Evolutionary conservation across 2,113 vertebrate species (phyloP), one percentile per base, ranked within the genome.

Genomic region (Dermatemys mawii): DNA sequence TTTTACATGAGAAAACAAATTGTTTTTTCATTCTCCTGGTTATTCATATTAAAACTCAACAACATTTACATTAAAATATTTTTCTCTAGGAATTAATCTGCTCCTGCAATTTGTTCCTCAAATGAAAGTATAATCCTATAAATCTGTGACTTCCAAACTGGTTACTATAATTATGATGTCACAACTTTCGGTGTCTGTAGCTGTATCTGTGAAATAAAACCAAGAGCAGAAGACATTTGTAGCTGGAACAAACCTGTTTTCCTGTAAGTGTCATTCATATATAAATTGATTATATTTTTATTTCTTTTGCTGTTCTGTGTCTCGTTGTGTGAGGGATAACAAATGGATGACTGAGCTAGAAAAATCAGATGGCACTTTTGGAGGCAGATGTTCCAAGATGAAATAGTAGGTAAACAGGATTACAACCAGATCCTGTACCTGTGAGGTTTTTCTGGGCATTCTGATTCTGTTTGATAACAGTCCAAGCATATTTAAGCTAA

Each of bases 391-490:
- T 86, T 57, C 50, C 55, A 29, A 90, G 10, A 17, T 83, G 63
- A 86, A 86, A 32, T 88, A 88, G 55, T 8, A 46, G 1, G 5
- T 78, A 50, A 75, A 14, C 17, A 17, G 54, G 89, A 60, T 86
- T 88, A 86, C 12, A 14, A 8, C 46, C 19, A 14, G 44, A 17
- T 53, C 12, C 19, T 49, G 29, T 46, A 16, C 54, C 48, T 76
- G 9, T 90, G 19, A 78, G 86, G 90, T 6, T 49, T 78, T 76
- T 6, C 2, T 84, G 67, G 11, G 75, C 7, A 2, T 82, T 94
- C 50, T 67, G 0, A 0, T 46, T 79, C 1, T n/a, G 11, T 84
- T 92, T 93, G 44, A 29, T 84, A 44, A 41, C 55, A 70, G 13
- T 83, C 27, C 84, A 89, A 76, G 49, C 12, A 57, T 53, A 27